Percentiles rank a stretch among this genome's conserved stretches.
These are phyloP conservation scores for Agrotis ipsilon DNA, from an alignment of 2,888 invertebrate genomes.

Conservation along the genomic window DNA sequence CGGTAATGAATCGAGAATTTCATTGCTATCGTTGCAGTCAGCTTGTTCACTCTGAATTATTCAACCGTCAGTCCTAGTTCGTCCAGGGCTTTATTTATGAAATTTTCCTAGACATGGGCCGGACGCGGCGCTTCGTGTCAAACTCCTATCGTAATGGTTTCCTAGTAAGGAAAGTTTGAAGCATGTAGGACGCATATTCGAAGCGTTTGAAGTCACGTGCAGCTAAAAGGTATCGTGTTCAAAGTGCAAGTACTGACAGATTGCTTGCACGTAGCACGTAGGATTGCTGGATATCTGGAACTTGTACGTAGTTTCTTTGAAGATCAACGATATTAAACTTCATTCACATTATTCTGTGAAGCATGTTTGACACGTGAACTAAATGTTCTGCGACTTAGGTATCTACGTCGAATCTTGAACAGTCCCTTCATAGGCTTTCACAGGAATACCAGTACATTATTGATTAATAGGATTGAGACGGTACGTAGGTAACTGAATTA, in stretches of 20 bases:
- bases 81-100: conserved; percentile 15
- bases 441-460: conserved; percentile 27
- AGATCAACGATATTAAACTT: conserved; percentile 28
- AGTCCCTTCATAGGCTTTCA: neutral
- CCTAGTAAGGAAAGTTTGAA: conserved; percentile 27
- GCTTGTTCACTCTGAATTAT: conserved; percentile 62
- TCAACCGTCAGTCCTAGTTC: conserved; percentile 39
- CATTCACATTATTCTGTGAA: conserved; percentile 10
- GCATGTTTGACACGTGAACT: conserved; percentile 20
- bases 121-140: conserved; percentile 39
- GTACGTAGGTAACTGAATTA: conserved; percentile 28
- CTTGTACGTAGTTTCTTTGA: conserved; percentile 22
- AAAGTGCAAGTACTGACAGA: conserved; percentile 47
- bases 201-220: conserved; percentile 55
- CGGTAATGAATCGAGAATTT: conserved; percentile 70
- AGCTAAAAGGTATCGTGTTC: conserved; percentile 54
- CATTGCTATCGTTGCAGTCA: conserved; percentile 63
- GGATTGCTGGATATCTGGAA: conserved; percentile 9
- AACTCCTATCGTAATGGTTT: conserved; percentile 33
- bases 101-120: conserved; percentile 28
- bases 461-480: conserved; percentile 40
- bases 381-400: neutral
- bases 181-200: conserved; percentile 43
- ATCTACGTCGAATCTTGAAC: neutral
- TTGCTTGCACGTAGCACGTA: conserved; percentile 47